Base-by-base conservation (phyloP, 2,797 vertebrate genomes). In the Phoeniculus purpureus region DNA sequence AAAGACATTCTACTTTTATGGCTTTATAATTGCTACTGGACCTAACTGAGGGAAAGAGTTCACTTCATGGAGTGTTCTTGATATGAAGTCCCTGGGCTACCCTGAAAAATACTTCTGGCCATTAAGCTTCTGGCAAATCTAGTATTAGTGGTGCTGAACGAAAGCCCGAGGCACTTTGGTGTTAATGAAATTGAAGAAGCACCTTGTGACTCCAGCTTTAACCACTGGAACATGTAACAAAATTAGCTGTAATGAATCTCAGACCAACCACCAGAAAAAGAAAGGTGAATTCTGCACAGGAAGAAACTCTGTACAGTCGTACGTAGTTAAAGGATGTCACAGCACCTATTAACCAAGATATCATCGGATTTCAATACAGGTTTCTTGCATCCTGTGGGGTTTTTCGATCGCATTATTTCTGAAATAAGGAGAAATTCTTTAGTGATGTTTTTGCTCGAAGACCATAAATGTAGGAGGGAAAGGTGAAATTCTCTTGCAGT, bases 101-200 rank as follows among this genome's bases (percentile, higher is more conserved):
- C 15, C 37, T 90, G 81, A 48, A 93, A 91, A 68, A 91, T 60
- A 31, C 72, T 84, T 89, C 70, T 79, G 65, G 82, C 91, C 74
- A 54, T 72, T 52, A 91, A 68, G 78, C 18, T 91, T 26, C 20
- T 71, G 55, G 84, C 15, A 59, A 76, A 67, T 79, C 40, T 72
- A 32, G 19, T 84, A 45, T 74, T 75, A 60, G 10, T 86, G 75
- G 45, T 85, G 45, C 54, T 79, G 74, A 93, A 48, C 66, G 60
- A 74, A 79, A 77, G 37, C 64, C 77, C 48, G 23, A 75, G 65
- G 75, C 51, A 18, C 20, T 94, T 67, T 56, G 45, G 60, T 66
- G 66, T 83, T 92, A 89, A 95, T 74, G 75, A 91, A 86, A 79
- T 56, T 71, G 34, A 87, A 91, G 89, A 62, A 92, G 45, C 34